A percentile compares a stretch with the other conserved stretches of the same genome.
Conservation (phyloP, 2,888 invertebrate genomes). For the Acanthosepion lycidas region DNA sequence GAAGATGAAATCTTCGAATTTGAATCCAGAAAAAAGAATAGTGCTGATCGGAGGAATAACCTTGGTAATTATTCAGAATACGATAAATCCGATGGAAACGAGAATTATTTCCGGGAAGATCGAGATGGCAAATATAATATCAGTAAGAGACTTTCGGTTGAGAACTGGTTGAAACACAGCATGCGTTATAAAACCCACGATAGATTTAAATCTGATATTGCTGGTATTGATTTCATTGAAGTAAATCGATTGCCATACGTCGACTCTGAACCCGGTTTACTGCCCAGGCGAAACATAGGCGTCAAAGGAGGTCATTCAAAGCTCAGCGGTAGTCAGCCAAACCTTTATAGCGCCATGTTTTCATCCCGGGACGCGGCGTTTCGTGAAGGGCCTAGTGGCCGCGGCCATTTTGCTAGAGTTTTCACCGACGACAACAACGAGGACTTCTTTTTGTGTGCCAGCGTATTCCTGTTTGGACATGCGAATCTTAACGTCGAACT, state of each 20-base stretch:
- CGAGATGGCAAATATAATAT: background rate
- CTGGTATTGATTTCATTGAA: background rate
- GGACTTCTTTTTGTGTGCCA: conserved; percentile 44
- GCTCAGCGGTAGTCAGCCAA: background rate
- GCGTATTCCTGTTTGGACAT: conserved; percentile 4
- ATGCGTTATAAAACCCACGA: conserved; percentile 15
- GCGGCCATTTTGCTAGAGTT: background rate
- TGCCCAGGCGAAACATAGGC: background rate
- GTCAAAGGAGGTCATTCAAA: background rate
- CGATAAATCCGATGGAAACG: background rate
- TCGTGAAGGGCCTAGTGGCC: background rate
- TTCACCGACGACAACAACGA: background rate
- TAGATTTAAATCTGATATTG: background rate
- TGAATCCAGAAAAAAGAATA: background rate
- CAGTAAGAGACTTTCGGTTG: background rate
- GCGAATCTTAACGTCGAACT: background rate
- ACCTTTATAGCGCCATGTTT: background rate
- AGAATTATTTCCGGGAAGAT: background rate
- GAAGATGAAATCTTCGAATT: background rate
- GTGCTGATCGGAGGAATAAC: background rate
- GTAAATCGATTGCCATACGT: background rate
- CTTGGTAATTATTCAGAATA: background rate
- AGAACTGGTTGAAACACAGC: conserved; percentile 40
- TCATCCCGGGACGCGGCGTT: no score
- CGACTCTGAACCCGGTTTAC: background rate